A percentile compares a stretch with the other conserved stretches of the same genome.
Evolutionary conservation across 2,113 vertebrate species (phyloP).

Genomic region (Mesitornis unicolor): DNA sequence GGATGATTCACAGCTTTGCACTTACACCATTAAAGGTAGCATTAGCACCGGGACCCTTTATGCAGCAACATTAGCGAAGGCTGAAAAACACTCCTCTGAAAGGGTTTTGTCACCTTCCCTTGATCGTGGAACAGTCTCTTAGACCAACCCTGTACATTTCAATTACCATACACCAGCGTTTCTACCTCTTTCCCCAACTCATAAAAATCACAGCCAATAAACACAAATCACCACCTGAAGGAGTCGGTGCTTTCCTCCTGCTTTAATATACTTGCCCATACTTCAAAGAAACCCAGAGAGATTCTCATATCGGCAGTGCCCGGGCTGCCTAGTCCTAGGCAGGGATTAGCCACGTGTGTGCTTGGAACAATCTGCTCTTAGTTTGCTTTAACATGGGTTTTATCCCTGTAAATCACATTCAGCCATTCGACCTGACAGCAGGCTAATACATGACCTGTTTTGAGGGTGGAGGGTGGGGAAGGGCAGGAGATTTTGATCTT

Average conservation of each 20-base stretch:
- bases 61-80: constrained; percentile 16
- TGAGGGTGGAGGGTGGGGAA: background rate
- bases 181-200: constrained; percentile 63
- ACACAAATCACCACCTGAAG: constrained; percentile 72
- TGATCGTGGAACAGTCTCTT: constrained; percentile 41
- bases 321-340: constrained; percentile 34
- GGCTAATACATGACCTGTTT: constrained; percentile 18
- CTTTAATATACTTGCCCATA: constrained; percentile 55
- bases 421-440: constrained; percentile 50
- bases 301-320: background rate
- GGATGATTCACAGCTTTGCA: constrained; percentile 47
- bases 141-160: constrained; percentile 49
- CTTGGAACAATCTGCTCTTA: constrained; percentile 66
- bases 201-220: constrained; percentile 78
- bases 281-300: constrained; percentile 50
- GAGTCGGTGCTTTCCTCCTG: constrained; percentile 42
- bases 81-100: constrained; percentile 54
- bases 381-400: constrained; percentile 60
- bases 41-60: constrained; percentile 28
- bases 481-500: background rate
- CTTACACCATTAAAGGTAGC: constrained; percentile 46
- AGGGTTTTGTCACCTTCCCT: constrained; percentile 64
- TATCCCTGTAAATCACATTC: constrained; percentile 59
- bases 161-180: constrained; percentile 33
- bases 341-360: constrained; percentile 59